Conservation (phyloP, 1,140 invertebrate genomes). For the Trichoplusia ni region DNA sequence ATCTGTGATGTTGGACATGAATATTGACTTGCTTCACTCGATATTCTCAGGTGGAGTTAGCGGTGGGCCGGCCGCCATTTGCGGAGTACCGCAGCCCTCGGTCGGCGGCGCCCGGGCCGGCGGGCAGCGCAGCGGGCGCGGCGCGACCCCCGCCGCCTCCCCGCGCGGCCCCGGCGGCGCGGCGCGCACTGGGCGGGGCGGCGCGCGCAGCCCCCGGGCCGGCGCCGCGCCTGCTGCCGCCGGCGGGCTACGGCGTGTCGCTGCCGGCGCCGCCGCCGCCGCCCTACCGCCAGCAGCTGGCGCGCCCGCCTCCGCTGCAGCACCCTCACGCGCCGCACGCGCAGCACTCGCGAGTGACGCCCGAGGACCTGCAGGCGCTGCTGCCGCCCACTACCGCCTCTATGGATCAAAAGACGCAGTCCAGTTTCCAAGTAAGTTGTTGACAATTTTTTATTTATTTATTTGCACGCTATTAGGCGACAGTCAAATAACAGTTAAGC, state of each 20-base stretch:
- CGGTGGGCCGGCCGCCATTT: constrained; percentile 68
- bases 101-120: constrained; percentile 40
- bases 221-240: constrained; percentile 54
- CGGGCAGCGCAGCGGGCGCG: constrained; percentile 70
- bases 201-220: constrained; percentile 60
- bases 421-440: constrained; percentile 79
- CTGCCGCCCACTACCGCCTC: constrained; percentile 80
- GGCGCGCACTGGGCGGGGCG: neutral
- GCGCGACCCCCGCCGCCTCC: constrained; percentile 58
- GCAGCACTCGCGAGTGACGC: constrained; percentile 54
- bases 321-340: constrained; percentile 38
- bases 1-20: neutral
- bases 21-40: neutral
- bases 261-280: constrained; percentile 46
- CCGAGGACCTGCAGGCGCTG: constrained; percentile 76
- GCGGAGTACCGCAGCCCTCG: constrained; percentile 64
- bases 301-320: constrained; percentile 41
- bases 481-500: too few species aligned
- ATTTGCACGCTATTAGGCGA: too few species aligned
- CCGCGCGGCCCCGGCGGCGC: constrained; percentile 41
- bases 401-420: constrained; percentile 83
- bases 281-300: constrained; percentile 39
- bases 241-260: constrained; percentile 39
- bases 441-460: too few species aligned
- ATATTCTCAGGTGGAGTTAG: constrained; percentile 67